Evolutionary conservation across 2,797 vertebrate species (phyloP), one percentile per base, ranked within the genome.

Genomic region (Pygocentrus nattereri): DNA sequence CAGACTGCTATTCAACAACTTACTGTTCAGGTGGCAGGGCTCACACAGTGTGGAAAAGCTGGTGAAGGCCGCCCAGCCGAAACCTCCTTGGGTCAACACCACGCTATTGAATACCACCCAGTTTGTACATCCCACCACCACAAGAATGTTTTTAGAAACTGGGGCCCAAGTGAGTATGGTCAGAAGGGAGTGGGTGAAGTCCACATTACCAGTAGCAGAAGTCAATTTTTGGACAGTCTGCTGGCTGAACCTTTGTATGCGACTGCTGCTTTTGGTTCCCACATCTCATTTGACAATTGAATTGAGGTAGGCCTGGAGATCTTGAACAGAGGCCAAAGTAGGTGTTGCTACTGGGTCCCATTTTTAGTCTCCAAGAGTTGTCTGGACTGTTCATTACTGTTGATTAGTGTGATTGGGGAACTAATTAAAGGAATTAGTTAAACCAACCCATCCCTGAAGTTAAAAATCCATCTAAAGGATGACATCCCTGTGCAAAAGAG

Each of bases 61-160:
- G 52, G 52, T 6, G 15, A 54, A 54, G 52, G 13, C 52, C 4
- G n/a, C n/a, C n/a, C n/a, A n/a, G n/a, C n/a, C n/a, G n/a, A n/a
- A 21, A 21, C 52, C 52, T 54, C 52, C 52, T 18, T 54, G 52
- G 52, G 52, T 6, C n/a, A n/a, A n/a, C n/a, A n/a, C 75, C 70
- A 54, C 44, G 49, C 81, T 61, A 44, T 56, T 62, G 58, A 31
- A 31, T 41, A 68, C 34, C 59, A 77, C 58, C 12, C 64, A 65
- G 67, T 61, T n/a, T n/a, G n/a, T n/a, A n/a, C n/a, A 38, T 64
- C 56, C 71, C 81, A 77, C 67, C 77, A 21, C 19, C 52, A 52
- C 70, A 72, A 47, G 49, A 72, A 72, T 72, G 70, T 54, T 69
- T n/a, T n/a, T 69, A n/a, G 34, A 69, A 19, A 69, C 34, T 38